Percentiles rank a stretch among this genome's conserved stretches.
These are phyloP conservation scores for Tor tambroides DNA, from an alignment of 2,113 vertebrate genomes.

Conservation along the genomic window DNA sequence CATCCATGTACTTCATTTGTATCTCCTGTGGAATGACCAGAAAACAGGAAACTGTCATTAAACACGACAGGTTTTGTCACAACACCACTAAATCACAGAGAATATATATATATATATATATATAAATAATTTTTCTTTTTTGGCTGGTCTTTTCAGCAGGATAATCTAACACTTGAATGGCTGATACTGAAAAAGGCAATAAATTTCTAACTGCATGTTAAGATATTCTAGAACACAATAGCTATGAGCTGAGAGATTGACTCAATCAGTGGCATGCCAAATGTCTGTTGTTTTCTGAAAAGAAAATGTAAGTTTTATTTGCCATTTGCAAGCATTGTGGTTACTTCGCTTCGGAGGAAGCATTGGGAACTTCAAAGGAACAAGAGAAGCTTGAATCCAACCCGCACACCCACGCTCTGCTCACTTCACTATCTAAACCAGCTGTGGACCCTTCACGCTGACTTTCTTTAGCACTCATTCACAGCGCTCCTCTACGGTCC, in stretches of 20 bases:
- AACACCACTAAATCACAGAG: background rate
- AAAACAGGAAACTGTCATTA: background rate
- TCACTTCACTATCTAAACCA: conserved; percentile 74
- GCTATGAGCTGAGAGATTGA: conserved; percentile 56
- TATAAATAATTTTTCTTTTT: too few species aligned
- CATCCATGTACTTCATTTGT: conserved; percentile 92
- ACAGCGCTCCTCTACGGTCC: background rate
- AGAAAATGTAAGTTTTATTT: conserved; percentile 62
- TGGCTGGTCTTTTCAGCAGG: background rate
- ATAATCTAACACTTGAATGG: background rate
- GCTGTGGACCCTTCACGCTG: conserved; percentile 65
- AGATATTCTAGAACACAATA: conserved; percentile 49
- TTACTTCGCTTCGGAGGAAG: conserved; percentile 69
- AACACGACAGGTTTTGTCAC: background rate
- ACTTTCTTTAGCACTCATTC: conserved; percentile 11
- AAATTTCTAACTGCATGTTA: background rate
- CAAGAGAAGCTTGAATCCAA: conserved; percentile 68
- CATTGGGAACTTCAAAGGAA: conserved; percentile 72
- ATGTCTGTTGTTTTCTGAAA: conserved; percentile 71
- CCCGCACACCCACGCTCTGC: conserved; percentile 69
- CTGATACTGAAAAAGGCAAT: background rate
- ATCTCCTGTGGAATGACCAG: conserved; percentile 75
- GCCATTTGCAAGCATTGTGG: conserved; percentile 70
- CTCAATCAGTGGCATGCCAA: conserved; percentile 67
- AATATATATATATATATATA: too few species aligned